Conservation (phyloP, 2,797 vertebrate species). For the Enteromius afrohamiltoni region DNA sequence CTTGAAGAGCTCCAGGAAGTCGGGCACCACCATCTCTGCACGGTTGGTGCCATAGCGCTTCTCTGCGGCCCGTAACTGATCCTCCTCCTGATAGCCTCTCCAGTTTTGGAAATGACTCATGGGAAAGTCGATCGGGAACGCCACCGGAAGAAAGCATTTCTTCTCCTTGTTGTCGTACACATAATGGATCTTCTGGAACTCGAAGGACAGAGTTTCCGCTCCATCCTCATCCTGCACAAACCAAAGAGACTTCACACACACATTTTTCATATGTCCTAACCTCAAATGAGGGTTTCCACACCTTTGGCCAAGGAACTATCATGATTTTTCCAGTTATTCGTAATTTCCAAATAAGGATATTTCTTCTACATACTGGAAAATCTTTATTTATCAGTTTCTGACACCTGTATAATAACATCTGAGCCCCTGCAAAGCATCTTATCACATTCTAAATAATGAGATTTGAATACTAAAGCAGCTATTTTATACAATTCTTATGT, state of each 20-base stretch:
- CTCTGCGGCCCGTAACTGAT: slow-evolving; percentile 86
- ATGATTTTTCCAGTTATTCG: background rate
- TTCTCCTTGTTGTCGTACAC: slow-evolving; percentile 82
- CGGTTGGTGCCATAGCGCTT: slow-evolving; percentile 90
- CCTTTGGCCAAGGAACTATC: background rate
- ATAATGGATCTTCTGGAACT: slow-evolving; percentile 97
- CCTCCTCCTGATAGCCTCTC: slow-evolving; percentile 91
- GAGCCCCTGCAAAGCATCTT: too few relatives aligned
- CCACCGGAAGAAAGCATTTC: slow-evolving; percentile 86
- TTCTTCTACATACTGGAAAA: background rate
- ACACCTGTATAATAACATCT: background rate
- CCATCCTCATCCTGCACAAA: slow-evolving; percentile 82
- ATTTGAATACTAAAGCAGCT: background rate
- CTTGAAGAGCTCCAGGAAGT: slow-evolving; percentile 95
- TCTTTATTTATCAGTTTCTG: background rate
- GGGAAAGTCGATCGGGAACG: slow-evolving; percentile 84
- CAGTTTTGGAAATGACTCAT: slow-evolving; percentile 88
- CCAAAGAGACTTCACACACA: background rate
- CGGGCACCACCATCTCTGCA: slow-evolving; percentile 96
- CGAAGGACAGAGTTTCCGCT: slow-evolving; percentile 83
- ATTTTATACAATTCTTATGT: background rate
- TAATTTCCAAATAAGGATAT: background rate
- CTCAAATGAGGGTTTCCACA: background rate
- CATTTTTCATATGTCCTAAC: background rate
- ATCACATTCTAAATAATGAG: background rate